A percentile compares a stretch with the other conserved stretches of the same genome.
Evolutionary conservation across 1,140 invertebrate genomes (phyloP).

Genomic region (Drosophila ananassae): DNA sequence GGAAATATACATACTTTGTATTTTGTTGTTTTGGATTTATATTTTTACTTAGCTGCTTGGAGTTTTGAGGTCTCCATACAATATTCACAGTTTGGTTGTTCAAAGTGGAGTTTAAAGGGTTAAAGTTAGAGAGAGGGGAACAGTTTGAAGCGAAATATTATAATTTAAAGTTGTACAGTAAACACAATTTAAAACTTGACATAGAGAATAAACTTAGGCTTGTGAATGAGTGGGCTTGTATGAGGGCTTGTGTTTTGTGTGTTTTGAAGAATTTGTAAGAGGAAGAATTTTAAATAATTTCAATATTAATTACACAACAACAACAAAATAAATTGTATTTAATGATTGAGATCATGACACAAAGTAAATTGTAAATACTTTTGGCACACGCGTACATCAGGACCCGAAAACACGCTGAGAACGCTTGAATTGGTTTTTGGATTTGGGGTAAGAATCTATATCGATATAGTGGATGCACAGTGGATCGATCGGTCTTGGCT

Average conservation of each 20-base stretch:
- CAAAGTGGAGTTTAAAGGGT: conserved; percentile 25
- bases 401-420: conserved; percentile 71
- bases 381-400: conserved; percentile 69
- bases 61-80: conserved; percentile 33
- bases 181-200: conserved; percentile 50
- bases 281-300: conserved; percentile 67
- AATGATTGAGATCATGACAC: conserved; percentile 76
- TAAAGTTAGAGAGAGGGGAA: conserved; percentile 15
- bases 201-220: conserved; percentile 5
- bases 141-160: conserved; percentile 44
- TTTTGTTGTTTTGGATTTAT: conserved; percentile 55
- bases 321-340: conserved; percentile 69
- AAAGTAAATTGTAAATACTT: conserved; percentile 75
- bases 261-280: conserved; percentile 6
- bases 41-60: conserved; percentile 44
- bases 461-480: conserved; percentile 43
- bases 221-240: neutral
- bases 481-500: conserved; percentile 11
- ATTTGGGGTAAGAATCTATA: conserved; percentile 40
- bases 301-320: conserved; percentile 71
- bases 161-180: conserved; percentile 29
- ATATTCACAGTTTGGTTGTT: conserved; percentile 65
- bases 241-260: conserved; percentile 12
- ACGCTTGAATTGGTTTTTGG: conserved; percentile 71
- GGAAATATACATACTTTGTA: conserved; percentile 78